phyloP scores from a whole-genome alignment of 53 echinoderm and acorn worm species.

The Paelopatides confundens region DNA sequence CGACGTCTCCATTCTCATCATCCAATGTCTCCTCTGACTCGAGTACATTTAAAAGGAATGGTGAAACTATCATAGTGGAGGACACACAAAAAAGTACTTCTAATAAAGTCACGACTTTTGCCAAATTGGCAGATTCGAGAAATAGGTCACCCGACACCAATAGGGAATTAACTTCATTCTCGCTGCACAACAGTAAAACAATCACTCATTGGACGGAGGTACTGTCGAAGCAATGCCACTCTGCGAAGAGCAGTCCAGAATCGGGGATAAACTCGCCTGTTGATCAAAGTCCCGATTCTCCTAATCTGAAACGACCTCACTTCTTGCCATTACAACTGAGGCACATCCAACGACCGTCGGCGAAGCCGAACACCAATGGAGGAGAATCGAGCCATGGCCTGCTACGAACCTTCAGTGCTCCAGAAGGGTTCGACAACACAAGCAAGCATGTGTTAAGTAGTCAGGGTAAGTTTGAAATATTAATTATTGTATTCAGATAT shows the following conservation, averaged over 20 bases:
- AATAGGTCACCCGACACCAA: constrained; percentile 50
- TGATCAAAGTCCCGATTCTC: constrained; percentile 56
- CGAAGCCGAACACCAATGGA: constrained; percentile 77
- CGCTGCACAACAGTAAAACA: constrained; percentile 48
- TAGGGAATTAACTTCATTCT: constrained; percentile 34
- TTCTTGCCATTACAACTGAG: constrained; percentile 93
- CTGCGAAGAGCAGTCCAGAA: constrained; percentile 45
- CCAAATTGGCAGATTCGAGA: constrained; percentile 83
- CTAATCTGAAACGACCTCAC: constrained; percentile 80
- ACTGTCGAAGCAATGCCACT: constrained; percentile 56
- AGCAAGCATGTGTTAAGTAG: neutral
- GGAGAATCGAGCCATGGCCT: neutral
- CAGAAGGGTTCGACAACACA: constrained; percentile 56
- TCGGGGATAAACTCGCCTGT: constrained; percentile 36
- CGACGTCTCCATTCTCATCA: neutral
- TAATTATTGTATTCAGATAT: too few relatives aligned
- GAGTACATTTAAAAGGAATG: constrained; percentile 25
- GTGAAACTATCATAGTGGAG: constrained; percentile 23
- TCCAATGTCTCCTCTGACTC: constrained; percentile 11
- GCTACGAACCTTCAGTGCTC: constrained; percentile 85
- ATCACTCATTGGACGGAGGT: constrained; percentile 89
- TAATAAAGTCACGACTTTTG: constrained; percentile 79
- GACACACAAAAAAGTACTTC: neutral
- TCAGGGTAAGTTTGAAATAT: neutral
- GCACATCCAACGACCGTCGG: constrained; percentile 86